Conservation (phyloP, 2,888 invertebrate species). For the Trisateles emortualis region DNA sequence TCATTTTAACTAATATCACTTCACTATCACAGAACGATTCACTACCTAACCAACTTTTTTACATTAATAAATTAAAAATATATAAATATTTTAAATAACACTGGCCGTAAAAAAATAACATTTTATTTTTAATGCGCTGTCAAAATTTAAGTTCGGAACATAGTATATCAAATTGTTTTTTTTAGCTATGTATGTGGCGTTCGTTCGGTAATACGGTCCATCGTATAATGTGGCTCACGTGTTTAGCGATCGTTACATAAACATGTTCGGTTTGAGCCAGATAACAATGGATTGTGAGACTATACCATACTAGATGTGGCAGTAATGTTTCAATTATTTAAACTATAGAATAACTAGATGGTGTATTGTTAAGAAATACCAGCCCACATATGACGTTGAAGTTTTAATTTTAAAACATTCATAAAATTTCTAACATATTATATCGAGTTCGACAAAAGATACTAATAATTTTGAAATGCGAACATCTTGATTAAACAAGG, state of each 20-base stretch:
- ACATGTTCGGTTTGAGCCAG: constrained; percentile 57
- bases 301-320: background rate
- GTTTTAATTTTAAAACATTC: too few relatives aligned
- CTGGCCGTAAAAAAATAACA: constrained; percentile 20
- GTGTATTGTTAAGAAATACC: too few relatives aligned
- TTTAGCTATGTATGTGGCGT: constrained; percentile 32
- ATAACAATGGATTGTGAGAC: constrained; percentile 43
- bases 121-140: constrained; percentile 5
- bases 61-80: constrained; percentile 11
- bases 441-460: too few relatives aligned
- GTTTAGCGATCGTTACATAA: constrained; percentile 54
- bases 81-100: constrained; percentile 9
- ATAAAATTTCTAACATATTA: too few relatives aligned
- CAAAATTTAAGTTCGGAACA: constrained; percentile 24
- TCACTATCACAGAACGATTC: constrained; percentile 69
- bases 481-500: too few relatives aligned
- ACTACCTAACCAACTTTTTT: constrained; percentile 23
- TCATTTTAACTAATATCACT: constrained; percentile 75
- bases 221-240: constrained; percentile 39
- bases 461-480: too few relatives aligned
- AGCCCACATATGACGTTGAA: too few relatives aligned
- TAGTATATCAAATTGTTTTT: too few relatives aligned
- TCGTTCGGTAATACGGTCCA: constrained; percentile 37
- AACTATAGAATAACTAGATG: too few relatives aligned
- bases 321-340: background rate